Conservation (phyloP, 37 sponge, comb jelly and placozoan species). For the Mnemiopsis leidyi region DNA sequence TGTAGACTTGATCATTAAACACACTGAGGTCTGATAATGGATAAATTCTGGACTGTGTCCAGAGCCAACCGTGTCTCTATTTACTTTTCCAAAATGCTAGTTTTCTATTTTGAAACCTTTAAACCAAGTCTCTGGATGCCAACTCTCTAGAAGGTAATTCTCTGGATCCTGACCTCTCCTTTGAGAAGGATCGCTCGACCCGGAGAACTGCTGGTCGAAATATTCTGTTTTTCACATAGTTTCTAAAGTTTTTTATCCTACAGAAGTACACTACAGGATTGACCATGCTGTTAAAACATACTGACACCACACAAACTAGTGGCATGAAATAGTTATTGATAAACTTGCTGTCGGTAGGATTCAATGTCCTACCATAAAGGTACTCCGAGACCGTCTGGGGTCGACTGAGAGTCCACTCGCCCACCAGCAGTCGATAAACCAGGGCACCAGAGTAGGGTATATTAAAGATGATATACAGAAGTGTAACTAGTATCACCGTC, state of each 20-base stretch:
- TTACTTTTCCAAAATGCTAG: too few species aligned
- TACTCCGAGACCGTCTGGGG: neutral
- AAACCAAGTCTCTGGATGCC: neutral
- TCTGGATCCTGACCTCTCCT: neutral
- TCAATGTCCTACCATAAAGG: neutral
- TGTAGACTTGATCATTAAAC: too few species aligned
- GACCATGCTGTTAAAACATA: neutral
- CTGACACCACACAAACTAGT: neutral
- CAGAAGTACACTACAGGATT: slow-evolving; percentile 24
- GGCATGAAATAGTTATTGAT: neutral
- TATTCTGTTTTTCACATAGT: neutral
- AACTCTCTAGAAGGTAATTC: neutral
- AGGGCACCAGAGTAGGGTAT: slow-evolving; percentile 31
- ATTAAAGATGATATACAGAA: neutral
- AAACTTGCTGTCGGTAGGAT: neutral
- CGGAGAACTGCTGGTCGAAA: neutral
- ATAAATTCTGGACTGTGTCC: too few species aligned
- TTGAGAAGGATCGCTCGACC: neutral
- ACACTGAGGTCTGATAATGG: too few species aligned
- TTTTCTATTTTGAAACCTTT: neutral
- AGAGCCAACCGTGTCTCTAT: too few species aligned
- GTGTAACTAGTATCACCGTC: neutral
- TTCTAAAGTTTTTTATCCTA: slow-evolving; percentile 8
- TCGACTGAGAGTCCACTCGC: neutral
- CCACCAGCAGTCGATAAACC: neutral